A percentile compares a stretch with the other conserved stretches of the same genome.
Evolutionary conservation across 2,113 vertebrate species (phyloP).

Genomic region (Baryphthengus martii): DNA sequence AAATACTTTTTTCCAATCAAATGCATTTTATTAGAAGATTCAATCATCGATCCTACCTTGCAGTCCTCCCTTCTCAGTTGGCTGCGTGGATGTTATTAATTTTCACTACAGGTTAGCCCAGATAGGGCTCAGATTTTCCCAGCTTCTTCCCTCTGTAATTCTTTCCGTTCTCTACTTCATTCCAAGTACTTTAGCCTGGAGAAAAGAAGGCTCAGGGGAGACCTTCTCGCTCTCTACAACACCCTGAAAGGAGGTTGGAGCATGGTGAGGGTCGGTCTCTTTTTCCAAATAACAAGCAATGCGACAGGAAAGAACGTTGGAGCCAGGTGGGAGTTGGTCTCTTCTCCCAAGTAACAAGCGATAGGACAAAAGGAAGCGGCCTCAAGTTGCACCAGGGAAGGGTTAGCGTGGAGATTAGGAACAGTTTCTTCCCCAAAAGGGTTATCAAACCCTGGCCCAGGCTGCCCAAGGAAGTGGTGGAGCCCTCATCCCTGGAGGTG

Average conservation of each 20-base stretch:
- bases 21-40: slow-evolving; percentile 27
- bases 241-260: not conserved
- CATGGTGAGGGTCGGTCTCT: not conserved
- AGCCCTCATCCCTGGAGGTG: not conserved
- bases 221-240: not conserved
- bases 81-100: not conserved
- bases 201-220: not conserved
- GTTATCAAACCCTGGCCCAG: not conserved
- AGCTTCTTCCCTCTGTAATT: not conserved
- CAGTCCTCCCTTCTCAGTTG: not conserved
- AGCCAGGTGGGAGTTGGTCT: not conserved
- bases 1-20: slow-evolving; percentile 50
- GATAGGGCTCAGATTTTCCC: not conserved
- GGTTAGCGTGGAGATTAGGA: not conserved
- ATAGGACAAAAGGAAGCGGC: not conserved
- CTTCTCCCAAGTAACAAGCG: not conserved
- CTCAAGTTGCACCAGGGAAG: not conserved
- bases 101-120: not conserved
- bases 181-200: not conserved
- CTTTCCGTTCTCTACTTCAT: not conserved
- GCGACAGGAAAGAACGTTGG: not conserved
- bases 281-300: not conserved
- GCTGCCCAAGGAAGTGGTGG: not conserved
- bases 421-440: not conserved
- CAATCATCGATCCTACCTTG: not conserved